Evolutionary conservation across 2,888 invertebrate species (phyloP).

Genomic region (Venustoraphidia nigricollis): DNA sequence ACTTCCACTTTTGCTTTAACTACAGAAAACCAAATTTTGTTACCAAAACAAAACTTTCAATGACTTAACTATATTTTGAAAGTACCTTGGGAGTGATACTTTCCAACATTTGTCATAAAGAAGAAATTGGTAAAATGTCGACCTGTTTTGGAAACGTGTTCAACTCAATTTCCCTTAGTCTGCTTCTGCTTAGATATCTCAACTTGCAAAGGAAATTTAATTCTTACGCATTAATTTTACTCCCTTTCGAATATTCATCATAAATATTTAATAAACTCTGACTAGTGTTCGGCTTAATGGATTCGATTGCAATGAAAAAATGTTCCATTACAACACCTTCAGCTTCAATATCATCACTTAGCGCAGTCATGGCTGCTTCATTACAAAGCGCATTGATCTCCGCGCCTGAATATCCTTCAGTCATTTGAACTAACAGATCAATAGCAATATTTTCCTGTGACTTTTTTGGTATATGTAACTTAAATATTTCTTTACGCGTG

Average conservation of each 20-base stretch:
- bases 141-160: too few relatives aligned
- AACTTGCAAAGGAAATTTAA: too few relatives aligned
- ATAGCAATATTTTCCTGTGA: conserved; percentile 49
- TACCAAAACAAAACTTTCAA: too few relatives aligned
- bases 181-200: too few relatives aligned
- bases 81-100: too few relatives aligned
- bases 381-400: conserved; percentile 83
- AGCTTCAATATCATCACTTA: conserved; percentile 59
- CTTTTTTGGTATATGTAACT: conserved; percentile 61
- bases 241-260: conserved; percentile 33
- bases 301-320: conserved; percentile 54
- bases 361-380: conserved; percentile 75
- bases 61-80: too few relatives aligned
- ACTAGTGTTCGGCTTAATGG: conserved; percentile 65
- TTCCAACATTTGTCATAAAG: too few relatives aligned
- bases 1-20: too few relatives aligned
- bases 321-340: conserved; percentile 45
- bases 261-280: conserved; percentile 55
- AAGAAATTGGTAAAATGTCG: too few relatives aligned
- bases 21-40: too few relatives aligned
- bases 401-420: conserved; percentile 83
- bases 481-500: conserved; percentile 70
- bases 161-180: too few relatives aligned
- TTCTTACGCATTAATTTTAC: too few relatives aligned
- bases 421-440: conserved; percentile 46